Evolutionary conservation across 1,140 invertebrate genomes (phyloP), one percentile per base, ranked within the genome.

Genomic region (Lineus longissimus): DNA sequence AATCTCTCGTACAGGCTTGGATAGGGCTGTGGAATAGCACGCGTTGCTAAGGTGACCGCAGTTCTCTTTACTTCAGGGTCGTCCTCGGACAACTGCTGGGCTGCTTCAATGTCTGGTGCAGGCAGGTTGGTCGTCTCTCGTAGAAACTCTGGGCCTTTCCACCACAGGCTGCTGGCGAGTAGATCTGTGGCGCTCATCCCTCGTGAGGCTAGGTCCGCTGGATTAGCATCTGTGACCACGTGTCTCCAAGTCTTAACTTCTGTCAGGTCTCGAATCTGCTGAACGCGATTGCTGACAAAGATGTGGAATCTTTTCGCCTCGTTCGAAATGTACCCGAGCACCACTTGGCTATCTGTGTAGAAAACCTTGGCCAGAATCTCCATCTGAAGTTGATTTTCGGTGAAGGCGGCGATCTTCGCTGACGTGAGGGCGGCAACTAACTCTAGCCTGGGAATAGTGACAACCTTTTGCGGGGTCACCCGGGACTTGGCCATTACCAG

Each of bases 371-470:
- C 25, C 13, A n/a, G 13, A n/a, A 63, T 40, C 17, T 61, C 4
- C 4, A 63, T 23, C 9, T 63, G 22, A 15, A 63, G 19, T 43
- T 65, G 40, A 29, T 56, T 41, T 23, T 55, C 1, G 7, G 55
- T 15, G 11, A 47, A n/a, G 9, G 11, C 22, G 9, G 22, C 45
- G 7, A 62, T 31, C n/a, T 36, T 33, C 9, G 36, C 45, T 30
- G 64, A 54, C 4, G 62, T 19, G 7, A 61, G 27, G 15, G 67
- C 69, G 62, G 33, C 36, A 41, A 40, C 43, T 47, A 55, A 60
- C 41, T 71, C 69, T 17, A 70, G 54, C 13, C 59, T 23, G 0
- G 70, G 70, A 29, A 71, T 64, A 2, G 36, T 63, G 23, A 65
- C 27, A 6, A 19, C 27, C 25, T 58, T 59, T 15, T 51, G 19